Evolutionary conservation across 2,113 vertebrate species (phyloP).

Genomic region (Sinocyclocheilus maitianheensis): DNA sequence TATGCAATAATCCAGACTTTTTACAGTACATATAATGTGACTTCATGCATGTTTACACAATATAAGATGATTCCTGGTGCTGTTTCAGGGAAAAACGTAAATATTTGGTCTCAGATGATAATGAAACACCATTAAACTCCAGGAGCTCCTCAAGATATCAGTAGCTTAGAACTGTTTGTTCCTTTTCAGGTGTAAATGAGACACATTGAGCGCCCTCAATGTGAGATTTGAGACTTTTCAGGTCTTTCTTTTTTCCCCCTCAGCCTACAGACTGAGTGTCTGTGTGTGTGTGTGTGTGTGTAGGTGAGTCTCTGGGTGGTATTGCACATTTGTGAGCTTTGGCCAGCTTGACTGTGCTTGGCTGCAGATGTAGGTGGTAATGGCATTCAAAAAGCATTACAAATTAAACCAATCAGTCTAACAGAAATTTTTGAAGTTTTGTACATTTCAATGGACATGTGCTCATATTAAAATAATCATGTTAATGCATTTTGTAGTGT

Average conservation of each 20-base stretch:
- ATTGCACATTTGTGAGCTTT: constrained; percentile 1
- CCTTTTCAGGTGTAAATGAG: constrained; percentile 18
- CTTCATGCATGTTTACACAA: background rate
- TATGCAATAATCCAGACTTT: background rate
- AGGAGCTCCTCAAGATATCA: background rate
- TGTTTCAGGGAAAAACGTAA: background rate
- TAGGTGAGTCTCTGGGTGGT: constrained; percentile 29
- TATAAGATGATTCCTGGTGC: background rate
- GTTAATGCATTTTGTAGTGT: background rate
- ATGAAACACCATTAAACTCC: background rate
- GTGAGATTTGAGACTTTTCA: background rate
- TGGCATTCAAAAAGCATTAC: constrained; percentile 3
- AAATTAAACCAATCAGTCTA: constrained; percentile 1
- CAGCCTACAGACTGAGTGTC: background rate
- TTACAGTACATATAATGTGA: background rate
- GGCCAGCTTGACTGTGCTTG: constrained; percentile 20
- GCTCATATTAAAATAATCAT: background rate
- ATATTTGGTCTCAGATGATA: background rate
- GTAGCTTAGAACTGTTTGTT: constrained; percentile 17
- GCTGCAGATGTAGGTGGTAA: constrained; percentile 13
- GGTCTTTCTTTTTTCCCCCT: background rate
- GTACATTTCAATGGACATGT: background rate
- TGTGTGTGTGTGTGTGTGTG: background rate
- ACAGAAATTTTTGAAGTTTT: constrained; percentile 11
- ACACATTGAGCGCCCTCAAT: background rate